Percentiles rank a stretch among this genome's conserved stretches.
phyloP scores from a whole-genome alignment of 1,140 invertebrate species.

The Leptonema lineaticorne region DNA sequence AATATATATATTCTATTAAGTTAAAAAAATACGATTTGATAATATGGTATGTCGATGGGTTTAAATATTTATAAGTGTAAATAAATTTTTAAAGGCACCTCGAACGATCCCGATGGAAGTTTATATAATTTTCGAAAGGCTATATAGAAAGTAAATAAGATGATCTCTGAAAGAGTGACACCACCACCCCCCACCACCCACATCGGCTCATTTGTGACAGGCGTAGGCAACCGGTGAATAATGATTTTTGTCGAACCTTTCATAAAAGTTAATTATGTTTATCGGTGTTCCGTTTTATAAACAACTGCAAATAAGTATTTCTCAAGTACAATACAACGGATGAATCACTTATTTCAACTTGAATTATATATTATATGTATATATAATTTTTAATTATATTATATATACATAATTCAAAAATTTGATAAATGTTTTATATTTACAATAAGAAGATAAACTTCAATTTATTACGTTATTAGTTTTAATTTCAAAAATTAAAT shows the following conservation, averaged over 20 bases:
- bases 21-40: too few species aligned
- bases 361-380: too few species aligned
- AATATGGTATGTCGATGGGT: too few species aligned
- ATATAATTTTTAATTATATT: too few species aligned
- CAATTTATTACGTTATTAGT: too few species aligned
- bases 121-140: neutral
- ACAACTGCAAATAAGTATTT: neutral
- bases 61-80: neutral
- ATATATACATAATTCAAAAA: too few species aligned
- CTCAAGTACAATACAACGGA: neutral
- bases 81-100: neutral
- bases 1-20: too few species aligned
- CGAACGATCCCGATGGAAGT: neutral
- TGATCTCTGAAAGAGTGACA: slow-evolving; percentile 22
- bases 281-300: slow-evolving; percentile 1
- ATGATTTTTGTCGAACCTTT: slow-evolving; percentile 15
- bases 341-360: too few species aligned
- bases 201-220: slow-evolving; percentile 18
- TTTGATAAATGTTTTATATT: too few species aligned
- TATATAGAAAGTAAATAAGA: slow-evolving; percentile 20
- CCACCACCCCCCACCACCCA: too few species aligned
- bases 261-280: slow-evolving; percentile 18
- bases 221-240: slow-evolving; percentile 14
- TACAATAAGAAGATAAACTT: too few species aligned
- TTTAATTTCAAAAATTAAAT: too few species aligned